These are phyloP conservation scores for Oikopleura vanhoeffeni DNA, from an alignment of 23 tunicate genomes.

Conservation along the genomic window DNA sequence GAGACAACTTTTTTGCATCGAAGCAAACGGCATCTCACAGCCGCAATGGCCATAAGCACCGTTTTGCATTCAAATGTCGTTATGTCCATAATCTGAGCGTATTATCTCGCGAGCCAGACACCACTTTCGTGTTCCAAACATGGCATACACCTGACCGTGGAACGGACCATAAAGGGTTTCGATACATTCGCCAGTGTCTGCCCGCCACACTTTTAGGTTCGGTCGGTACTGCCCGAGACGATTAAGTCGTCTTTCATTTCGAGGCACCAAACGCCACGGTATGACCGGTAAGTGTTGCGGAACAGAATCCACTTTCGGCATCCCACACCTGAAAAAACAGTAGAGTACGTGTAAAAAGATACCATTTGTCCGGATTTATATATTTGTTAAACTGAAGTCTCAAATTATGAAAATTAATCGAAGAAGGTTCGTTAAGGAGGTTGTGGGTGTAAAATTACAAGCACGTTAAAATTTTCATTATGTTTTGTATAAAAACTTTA, in stretches of 20 bases:
- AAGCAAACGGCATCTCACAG: constrained; percentile 87
- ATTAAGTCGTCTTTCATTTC: constrained; percentile 76
- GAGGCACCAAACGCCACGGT: constrained; percentile 97
- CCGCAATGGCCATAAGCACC: constrained; percentile 79
- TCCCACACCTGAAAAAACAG: constrained; percentile 8
- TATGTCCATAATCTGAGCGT: constrained; percentile 71
- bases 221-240: constrained; percentile 87
- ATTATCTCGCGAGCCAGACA: constrained; percentile 94
- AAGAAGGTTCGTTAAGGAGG: too few relatives aligned
- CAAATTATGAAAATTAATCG: too few relatives aligned
- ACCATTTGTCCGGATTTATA: too few relatives aligned
- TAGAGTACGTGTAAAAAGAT: too few relatives aligned
- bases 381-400: too few relatives aligned
- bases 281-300: constrained; percentile 69
- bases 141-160: constrained; percentile 91
- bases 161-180: constrained; percentile 83
- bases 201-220: constrained; percentile 81
- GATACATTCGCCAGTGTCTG: constrained; percentile 81
- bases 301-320: constrained; percentile 26
- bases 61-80: constrained; percentile 59
- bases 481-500: too few relatives aligned
- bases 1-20: constrained; percentile 73
- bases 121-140: constrained; percentile 61
- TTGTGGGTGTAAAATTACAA: too few relatives aligned
- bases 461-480: too few relatives aligned